Conservation (phyloP, 2,888 invertebrate genomes). For the Crematogaster levior region DNA sequence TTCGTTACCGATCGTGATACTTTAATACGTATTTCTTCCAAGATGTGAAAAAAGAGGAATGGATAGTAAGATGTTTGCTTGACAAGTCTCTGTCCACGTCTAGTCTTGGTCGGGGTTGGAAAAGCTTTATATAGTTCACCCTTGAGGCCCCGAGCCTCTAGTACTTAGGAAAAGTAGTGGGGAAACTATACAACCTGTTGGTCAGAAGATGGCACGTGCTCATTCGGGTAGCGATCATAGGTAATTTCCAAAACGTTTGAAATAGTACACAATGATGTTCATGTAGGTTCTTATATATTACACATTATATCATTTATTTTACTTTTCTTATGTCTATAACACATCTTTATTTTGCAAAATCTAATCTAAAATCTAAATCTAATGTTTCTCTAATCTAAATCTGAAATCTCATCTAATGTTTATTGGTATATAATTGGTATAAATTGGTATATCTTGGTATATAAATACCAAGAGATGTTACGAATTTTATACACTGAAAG, state of each 20-base stretch:
- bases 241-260: conserved; percentile 54
- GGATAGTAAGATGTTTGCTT: neutral
- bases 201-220: conserved; percentile 73
- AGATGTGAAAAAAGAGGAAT: too few species aligned
- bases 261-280: neutral
- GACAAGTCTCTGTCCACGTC: neutral
- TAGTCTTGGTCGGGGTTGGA: neutral
- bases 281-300: neutral
- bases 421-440: too few species aligned
- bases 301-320: neutral
- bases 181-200: conserved; percentile 57
- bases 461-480: too few species aligned
- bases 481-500: neutral
- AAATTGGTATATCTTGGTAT: too few species aligned
- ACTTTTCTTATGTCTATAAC: neutral
- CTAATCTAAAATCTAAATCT: too few species aligned
- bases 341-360: neutral
- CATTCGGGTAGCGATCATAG: neutral
- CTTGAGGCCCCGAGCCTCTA: conserved; percentile 56
- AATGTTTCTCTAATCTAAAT: too few species aligned
- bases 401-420: too few species aligned
- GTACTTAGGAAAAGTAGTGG: conserved; percentile 70
- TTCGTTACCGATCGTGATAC: neutral
- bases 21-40: neutral
- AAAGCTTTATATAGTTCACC: conserved; percentile 26